Evolutionary conservation across 2,113 vertebrate species (phyloP), one percentile per base, ranked within the genome.

Genomic region (Zosterops lateralis): DNA sequence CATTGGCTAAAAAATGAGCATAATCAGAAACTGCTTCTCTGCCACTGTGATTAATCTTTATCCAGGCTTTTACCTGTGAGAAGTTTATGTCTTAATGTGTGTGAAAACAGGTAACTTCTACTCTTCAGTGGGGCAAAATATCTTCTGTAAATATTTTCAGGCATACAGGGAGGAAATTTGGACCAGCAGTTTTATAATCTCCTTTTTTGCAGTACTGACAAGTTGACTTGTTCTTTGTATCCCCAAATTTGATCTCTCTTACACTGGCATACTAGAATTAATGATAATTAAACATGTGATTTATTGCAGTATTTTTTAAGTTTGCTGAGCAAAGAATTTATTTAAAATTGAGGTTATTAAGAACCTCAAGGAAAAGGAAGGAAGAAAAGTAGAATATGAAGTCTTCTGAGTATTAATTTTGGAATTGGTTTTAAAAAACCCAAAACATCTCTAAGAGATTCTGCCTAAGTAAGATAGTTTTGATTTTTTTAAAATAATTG

Each of bases 121-220:
- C 8, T 54, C 21, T 48, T 88, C 21, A 74, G 7, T 70, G 38
- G 57, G 21, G 45, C 8, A 65, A n/a, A 86, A 56, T 56, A n/a
- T 26, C 3, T 74, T 70, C 42, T 62, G 8, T 29, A 66, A 86
- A 24, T 92, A 32, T 89, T 92, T 77, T 89, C 38, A 62, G 57
- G 20, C 29, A 56, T 65, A 34, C 2, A 38, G 12, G 6, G 36
- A 61, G 36, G 16, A 73, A 77, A 74, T 9, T 38, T 2, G 25
- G 36, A 53, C 3, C 4, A 56, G 29, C 6, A 25, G 26, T 51
- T 85, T 73, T 47, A 29, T n/a, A 44, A 17, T 7, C 3, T 79
- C 20, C 12, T 3, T 60, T 68, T 54, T 28, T 12, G 6, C 0
- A 0, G 17, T 67, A 44, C 16, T 76, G 32, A 15, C 6, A 58